These are phyloP conservation scores for Hydrochoerus hydrochaeris DNA, from an alignment of 2,113 vertebrate species.

Conservation along the genomic window DNA sequence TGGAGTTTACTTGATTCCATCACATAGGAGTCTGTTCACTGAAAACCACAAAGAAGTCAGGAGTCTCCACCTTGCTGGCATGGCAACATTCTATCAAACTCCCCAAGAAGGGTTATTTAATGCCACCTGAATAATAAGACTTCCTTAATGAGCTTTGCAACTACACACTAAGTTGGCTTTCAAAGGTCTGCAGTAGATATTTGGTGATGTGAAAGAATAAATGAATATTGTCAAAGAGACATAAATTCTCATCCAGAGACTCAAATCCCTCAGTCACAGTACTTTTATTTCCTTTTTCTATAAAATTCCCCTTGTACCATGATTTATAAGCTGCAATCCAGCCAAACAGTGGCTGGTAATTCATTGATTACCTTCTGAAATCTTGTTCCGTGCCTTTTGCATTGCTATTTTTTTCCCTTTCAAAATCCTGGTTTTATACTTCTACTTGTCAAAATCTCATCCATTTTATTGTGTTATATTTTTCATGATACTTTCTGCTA, in stretches of 20 bases:
- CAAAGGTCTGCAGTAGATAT: background rate
- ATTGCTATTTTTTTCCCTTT: background rate
- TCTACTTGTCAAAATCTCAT: background rate
- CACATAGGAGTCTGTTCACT: background rate
- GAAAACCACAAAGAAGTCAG: background rate
- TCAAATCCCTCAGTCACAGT: background rate
- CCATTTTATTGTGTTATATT: background rate
- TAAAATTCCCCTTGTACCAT: background rate
- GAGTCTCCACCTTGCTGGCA: background rate
- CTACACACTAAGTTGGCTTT: background rate
- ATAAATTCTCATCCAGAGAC: background rate
- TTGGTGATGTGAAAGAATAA: background rate
- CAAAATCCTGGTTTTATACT: background rate
- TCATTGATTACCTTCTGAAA: background rate
- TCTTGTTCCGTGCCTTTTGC: background rate
- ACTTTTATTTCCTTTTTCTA: background rate
- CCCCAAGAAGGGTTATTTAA: background rate
- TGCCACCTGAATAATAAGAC: background rate
- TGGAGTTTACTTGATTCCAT: background rate
- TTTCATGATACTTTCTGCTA: background rate
- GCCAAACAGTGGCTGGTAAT: background rate
- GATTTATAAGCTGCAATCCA: background rate
- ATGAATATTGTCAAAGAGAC: background rate
- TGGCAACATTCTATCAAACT: background rate
- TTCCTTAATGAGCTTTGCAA: background rate